Evolutionary conservation across 2,113 vertebrate genomes (phyloP).

Genomic region (Nannospalax galili): DNA sequence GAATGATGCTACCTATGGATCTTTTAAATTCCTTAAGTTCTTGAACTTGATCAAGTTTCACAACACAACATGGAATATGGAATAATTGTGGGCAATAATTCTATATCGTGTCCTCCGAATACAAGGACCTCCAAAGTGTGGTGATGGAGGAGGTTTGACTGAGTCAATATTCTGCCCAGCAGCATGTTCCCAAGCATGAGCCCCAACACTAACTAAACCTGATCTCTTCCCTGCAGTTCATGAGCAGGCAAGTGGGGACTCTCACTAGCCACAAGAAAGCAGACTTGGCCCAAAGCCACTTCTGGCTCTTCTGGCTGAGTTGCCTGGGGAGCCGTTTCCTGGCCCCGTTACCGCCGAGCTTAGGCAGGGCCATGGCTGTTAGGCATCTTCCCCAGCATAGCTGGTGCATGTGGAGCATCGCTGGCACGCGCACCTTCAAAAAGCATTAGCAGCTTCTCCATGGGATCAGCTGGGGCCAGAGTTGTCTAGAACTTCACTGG

Average conservation of each 20-base stretch:
- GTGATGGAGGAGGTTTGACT: too few species aligned
- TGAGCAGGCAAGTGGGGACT: background rate
- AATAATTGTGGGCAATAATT: background rate
- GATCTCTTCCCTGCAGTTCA: accelerated
- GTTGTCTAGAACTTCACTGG: too few species aligned
- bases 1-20: background rate
- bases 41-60: background rate
- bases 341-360: accelerated
- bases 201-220: accelerated
- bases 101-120: background rate
- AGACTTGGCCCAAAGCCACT: accelerated
- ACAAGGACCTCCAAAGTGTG: background rate
- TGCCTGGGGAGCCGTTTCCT: background rate
- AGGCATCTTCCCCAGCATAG: accelerated
- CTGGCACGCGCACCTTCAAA: background rate
- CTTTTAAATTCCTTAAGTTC: background rate
- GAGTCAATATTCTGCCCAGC: background rate
- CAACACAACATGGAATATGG: background rate
- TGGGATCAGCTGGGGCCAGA: background rate
- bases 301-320: accelerated
- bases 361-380: accelerated
- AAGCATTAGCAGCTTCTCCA: background rate
- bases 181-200: accelerated
- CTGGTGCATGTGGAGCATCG: background rate
- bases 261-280: background rate